Evolutionary conservation across 2,797 vertebrate species (phyloP).

Genomic region (Microctenopoma lineatum): DNA sequence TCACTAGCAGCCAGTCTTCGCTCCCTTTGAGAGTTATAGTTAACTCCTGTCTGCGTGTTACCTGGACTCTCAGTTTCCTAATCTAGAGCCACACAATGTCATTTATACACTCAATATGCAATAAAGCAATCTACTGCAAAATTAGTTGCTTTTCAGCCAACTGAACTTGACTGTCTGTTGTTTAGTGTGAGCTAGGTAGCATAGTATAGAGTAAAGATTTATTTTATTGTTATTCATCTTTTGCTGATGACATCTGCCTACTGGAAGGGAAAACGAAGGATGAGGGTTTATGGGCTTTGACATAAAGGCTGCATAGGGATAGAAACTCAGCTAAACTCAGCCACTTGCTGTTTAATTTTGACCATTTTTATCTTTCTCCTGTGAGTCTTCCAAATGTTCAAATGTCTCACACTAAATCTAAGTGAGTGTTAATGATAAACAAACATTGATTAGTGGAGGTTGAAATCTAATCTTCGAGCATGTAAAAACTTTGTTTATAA

Average conservation of each 20-base stretch:
- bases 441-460: not conserved
- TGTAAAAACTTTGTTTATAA: not conserved
- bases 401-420: not conserved
- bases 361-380: not conserved
- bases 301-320: not conserved
- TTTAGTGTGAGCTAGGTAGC: not conserved
- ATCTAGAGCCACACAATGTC: conserved; percentile 13
- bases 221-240: not conserved
- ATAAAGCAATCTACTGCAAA: too few relatives aligned
- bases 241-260: not conserved
- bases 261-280: not conserved
- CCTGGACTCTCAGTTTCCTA: not conserved
- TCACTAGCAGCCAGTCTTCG: conserved; percentile 21
- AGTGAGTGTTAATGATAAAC: not conserved
- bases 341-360: not conserved
- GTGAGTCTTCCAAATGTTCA: not conserved
- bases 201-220: not conserved
- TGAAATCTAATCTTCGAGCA: not conserved
- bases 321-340: not conserved
- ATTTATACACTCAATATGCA: too few relatives aligned
- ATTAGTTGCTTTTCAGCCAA: too few relatives aligned
- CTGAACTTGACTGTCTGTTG: conserved; percentile 12
- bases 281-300: not conserved
- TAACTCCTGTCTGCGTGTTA: conserved; percentile 15
- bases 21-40: conserved; percentile 16